Conservation (phyloP, 2,888 invertebrate genomes). For the Nomada goodeniana region DNA sequence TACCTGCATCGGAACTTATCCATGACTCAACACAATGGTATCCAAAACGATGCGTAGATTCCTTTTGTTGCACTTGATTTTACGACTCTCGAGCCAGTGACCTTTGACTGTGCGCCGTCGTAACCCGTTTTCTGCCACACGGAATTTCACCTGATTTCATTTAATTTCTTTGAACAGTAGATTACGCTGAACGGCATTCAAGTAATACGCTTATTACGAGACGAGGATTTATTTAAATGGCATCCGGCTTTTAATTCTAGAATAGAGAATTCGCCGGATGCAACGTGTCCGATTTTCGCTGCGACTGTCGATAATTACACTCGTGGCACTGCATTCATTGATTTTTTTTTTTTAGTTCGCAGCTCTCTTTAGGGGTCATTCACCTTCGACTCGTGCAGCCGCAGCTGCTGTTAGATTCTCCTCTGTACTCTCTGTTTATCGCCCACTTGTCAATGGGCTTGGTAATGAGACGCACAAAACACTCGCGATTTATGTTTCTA, state of each 20-base stretch:
- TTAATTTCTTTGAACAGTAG: no score
- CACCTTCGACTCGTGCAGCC: slow-evolving; percentile 56
- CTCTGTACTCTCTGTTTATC: slow-evolving; percentile 58
- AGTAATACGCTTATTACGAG: neutral
- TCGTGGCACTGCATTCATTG: slow-evolving; percentile 44
- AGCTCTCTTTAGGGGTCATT: slow-evolving; percentile 60
- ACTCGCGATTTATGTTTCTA: slow-evolving; percentile 58
- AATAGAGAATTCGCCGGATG: neutral
- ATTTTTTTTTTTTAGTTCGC: slow-evolving; percentile 53
- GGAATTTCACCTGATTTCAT: no score
- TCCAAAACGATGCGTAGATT: no score
- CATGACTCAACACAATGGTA: no score
- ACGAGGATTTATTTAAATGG: neutral
- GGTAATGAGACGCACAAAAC: slow-evolving; percentile 54
- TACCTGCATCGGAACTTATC: no score
- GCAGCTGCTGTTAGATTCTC: slow-evolving; percentile 59
- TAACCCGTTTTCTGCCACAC: no score
- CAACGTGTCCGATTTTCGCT: slow-evolving; percentile 17
- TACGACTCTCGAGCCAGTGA: no score
- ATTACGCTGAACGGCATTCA: neutral
- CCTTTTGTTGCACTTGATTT: no score
- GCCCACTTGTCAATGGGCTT: slow-evolving; percentile 65
- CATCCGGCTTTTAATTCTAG: neutral
- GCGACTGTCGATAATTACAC: slow-evolving; percentile 28
- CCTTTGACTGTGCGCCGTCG: no score